A percentile compares a stretch with the other conserved stretches of the same genome.
Conservation (phyloP, 2,797 vertebrate genomes). For the Pangasius mekongensis region DNA sequence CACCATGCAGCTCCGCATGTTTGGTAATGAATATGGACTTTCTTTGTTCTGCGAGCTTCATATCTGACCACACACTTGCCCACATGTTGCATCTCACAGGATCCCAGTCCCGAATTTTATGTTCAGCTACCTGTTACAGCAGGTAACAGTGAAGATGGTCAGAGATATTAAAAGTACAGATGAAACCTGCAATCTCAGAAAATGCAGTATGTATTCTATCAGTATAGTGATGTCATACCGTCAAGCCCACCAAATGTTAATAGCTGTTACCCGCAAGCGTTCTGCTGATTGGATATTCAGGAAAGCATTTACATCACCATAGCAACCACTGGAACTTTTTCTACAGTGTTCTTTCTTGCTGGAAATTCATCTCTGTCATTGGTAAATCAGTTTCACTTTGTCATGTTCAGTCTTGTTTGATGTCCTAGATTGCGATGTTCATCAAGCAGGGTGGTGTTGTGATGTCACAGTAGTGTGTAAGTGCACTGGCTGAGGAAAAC, state of each 20-base stretch:
- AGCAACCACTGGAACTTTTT: neutral
- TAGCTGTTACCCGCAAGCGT: neutral
- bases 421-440: neutral
- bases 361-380: neutral
- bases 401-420: neutral
- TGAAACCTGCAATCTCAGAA: neutral
- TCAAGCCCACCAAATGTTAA: neutral
- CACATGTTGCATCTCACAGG: neutral
- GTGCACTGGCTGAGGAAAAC: neutral
- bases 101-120: neutral
- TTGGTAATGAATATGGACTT: too few species aligned
- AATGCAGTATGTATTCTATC: neutral
- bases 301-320: conserved; percentile 3
- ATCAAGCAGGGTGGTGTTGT: neutral
- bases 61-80: neutral
- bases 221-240: neutral
- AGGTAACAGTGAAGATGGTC: too few species aligned
- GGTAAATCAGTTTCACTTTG: neutral
- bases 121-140: neutral
- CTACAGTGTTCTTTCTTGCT: neutral
- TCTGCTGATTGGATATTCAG: neutral
- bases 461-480: neutral
- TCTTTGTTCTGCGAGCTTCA: neutral
- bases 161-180: neutral
- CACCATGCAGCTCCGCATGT: too few species aligned